Evolutionary conservation across 2,113 vertebrate genomes (phyloP).

Genomic region (Zosterops japonicus): DNA sequence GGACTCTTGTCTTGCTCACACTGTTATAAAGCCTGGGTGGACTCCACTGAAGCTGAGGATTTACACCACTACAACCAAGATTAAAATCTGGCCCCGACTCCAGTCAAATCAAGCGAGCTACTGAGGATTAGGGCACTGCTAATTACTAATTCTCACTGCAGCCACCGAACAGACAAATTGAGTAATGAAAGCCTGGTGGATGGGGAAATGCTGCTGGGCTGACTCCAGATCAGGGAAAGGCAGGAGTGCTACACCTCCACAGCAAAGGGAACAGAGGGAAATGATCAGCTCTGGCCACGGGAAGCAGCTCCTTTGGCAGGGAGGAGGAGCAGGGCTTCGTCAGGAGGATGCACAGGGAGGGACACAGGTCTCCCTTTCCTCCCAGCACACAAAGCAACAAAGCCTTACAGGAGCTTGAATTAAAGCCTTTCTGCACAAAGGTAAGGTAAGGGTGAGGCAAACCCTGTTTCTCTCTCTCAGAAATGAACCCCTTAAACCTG

Average conservation of each 20-base stretch:
- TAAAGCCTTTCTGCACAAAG: background rate
- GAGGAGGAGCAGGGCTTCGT: background rate
- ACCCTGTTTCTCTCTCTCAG: background rate
- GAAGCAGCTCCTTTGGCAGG: background rate
- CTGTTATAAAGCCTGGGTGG: background rate
- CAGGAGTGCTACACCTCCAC: background rate
- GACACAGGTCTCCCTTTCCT: background rate
- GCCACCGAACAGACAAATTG: background rate
- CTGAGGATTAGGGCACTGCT: background rate
- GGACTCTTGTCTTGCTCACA: background rate
- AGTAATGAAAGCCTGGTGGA: background rate
- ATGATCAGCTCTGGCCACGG: background rate
- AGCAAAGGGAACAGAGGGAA: background rate
- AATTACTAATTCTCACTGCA: background rate
- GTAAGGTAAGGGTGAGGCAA: background rate
- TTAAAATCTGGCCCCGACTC: background rate
- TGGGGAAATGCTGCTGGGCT: background rate
- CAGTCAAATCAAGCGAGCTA: background rate
- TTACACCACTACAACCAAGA: background rate
- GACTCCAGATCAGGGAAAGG: background rate
- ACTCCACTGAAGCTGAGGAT: background rate
- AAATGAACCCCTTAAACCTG: background rate
- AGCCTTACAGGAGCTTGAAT: background rate
- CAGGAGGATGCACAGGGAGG: background rate
- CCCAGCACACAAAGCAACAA: background rate